These are phyloP conservation scores for Pseudochirops cupreus DNA, from an alignment of 2,797 vertebrate genomes.

Conservation along the genomic window DNA sequence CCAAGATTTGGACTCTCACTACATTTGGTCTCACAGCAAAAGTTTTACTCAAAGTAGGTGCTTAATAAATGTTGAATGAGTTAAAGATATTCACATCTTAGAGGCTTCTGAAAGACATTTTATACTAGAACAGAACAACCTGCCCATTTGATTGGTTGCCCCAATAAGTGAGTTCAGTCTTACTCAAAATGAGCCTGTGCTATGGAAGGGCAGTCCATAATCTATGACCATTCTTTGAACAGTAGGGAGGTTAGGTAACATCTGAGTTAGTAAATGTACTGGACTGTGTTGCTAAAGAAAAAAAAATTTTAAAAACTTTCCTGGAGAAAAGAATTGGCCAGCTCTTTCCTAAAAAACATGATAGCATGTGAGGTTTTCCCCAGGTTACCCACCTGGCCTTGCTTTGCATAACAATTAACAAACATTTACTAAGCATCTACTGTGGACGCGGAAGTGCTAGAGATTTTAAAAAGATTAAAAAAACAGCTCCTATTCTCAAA, in stretches of 20 bases:
- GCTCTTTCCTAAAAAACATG: neutral
- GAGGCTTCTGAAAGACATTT: neutral
- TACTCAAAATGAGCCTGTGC: constrained; percentile 9
- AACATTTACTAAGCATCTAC: too few relatives aligned
- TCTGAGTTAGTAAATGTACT: too few relatives aligned
- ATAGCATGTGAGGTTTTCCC: constrained; percentile 15
- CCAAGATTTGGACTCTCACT: too few relatives aligned
- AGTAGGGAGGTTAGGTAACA: too few relatives aligned
- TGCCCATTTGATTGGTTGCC: neutral
- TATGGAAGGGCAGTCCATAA: neutral
- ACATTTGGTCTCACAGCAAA: too few relatives aligned
- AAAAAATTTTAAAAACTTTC: neutral
- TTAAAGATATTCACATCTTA: too few relatives aligned
- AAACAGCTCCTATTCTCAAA: too few relatives aligned
- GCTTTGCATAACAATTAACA: neutral
- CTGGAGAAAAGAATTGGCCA: neutral
- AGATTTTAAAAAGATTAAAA: too few relatives aligned
- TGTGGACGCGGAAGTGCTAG: too few relatives aligned
- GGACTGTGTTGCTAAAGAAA: neutral
- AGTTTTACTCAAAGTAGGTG: too few relatives aligned
- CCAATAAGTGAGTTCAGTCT: neutral
- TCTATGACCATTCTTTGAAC: too few relatives aligned
- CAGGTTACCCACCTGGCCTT: constrained; percentile 5
- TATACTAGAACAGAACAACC: constrained; percentile 33
- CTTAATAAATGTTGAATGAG: too few relatives aligned